Percentiles rank a stretch among this genome's conserved stretches.
These are phyloP conservation scores for Taenioides sp. DNA, from an alignment of 2,797 vertebrate genomes.

Conservation along the genomic window DNA sequence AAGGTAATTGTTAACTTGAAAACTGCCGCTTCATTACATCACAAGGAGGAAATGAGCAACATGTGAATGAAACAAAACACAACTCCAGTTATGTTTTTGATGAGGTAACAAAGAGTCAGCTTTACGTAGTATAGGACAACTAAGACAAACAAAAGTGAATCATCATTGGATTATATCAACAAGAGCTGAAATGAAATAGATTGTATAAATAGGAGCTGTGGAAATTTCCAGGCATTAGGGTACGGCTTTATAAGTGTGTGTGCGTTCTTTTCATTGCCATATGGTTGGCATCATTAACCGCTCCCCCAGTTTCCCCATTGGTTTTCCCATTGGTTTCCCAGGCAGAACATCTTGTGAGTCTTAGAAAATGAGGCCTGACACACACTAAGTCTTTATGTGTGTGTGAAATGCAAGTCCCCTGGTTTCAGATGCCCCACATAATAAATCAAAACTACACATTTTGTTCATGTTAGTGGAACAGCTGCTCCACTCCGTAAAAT, in stretches of 20 bases:
- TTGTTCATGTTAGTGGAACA: conserved; percentile 30
- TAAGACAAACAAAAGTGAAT: neutral
- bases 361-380: conserved; percentile 50
- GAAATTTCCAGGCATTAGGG: conserved; percentile 47
- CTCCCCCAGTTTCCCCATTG: conserved; percentile 50
- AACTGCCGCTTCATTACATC: too few species aligned
- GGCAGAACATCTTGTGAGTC: conserved; percentile 55
- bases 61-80: too few species aligned
- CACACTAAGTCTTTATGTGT: conserved; percentile 48
- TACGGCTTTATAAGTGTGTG: conserved; percentile 30
- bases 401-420: conserved; percentile 39
- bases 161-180: neutral
- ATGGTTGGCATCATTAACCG: conserved; percentile 64
- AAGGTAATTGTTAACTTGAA: too few species aligned
- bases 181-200: conserved; percentile 14
- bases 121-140: too few species aligned
- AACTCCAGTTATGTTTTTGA: too few species aligned
- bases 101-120: too few species aligned
- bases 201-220: conserved; percentile 42
- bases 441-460: conserved; percentile 33
- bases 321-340: conserved; percentile 52
- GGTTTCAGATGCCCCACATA: conserved; percentile 24
- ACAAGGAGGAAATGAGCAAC: too few species aligned
- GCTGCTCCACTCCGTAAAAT: conserved; percentile 30
- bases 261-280: conserved; percentile 50